Base-by-base conservation (phyloP, 2,113 vertebrate species). In the Semicossyphus pulcher region DNA sequence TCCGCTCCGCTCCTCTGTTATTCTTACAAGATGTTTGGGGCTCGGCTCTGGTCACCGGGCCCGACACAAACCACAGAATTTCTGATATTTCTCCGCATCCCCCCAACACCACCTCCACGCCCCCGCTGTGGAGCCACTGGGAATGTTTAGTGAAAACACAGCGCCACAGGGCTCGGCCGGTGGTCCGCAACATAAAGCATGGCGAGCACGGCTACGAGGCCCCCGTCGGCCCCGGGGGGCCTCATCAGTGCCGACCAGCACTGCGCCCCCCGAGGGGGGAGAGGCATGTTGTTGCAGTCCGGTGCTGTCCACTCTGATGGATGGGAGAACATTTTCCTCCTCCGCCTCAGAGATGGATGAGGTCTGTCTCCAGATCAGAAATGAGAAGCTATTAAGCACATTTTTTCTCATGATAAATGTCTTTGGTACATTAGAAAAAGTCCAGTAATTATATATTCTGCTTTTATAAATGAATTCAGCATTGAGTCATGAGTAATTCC, bases 21-120 rank as follows among this genome's bases (percentile, higher is more conserved):
- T 89, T 89, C 88, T 88, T 63, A 76, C 81, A 84, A 86, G 78
- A 90, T 84, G 90, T 88, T 93, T 88, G 82, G 81, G 88, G 79
- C 77, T 71, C 71, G 67, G 87, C 71, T 87, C 75, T 69, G 78
- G 63, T 84, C 48, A 14, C 76, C 78, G 72, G 58, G 68, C 71
- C 80, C 67, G 61, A 77, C 62, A 32, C 76, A 29, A 76, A 93
- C 90, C 91, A 52, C 92, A 92, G 89, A 47, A 81, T 88, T 79
- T 89, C 66, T 76, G 84, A 90, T 89, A 84, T 83, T 90, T 72
- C 84, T 78, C 78, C 56, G 71, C 32, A 47, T 18, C 36, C 44
- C 69, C 73, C 62, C 66, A 10, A 8, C 23, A 6, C 60, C 18
- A 16, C 49, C 59, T 41, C 67, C 54, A 16, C 14, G 18, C 34